phyloP scores from a whole-genome alignment of 1,140 invertebrate genomes.

The Pectinophora gossypiella region DNA sequence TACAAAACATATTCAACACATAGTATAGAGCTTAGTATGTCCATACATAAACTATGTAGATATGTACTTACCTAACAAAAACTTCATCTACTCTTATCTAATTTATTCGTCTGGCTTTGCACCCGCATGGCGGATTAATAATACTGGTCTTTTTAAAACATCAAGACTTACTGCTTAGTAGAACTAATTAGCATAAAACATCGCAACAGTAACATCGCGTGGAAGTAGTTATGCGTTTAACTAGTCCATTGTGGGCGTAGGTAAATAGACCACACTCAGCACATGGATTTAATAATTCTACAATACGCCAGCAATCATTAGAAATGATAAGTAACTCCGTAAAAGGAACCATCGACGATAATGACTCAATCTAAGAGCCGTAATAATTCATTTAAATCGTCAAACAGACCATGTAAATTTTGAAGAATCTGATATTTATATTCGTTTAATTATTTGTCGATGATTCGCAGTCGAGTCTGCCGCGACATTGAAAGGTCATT shows the following conservation, averaged over 20 bases:
- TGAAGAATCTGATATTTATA: constrained; percentile 13
- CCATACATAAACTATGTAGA: too few relatives aligned
- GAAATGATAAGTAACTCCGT: background rate
- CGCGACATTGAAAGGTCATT: constrained; percentile 66
- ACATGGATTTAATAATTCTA: background rate
- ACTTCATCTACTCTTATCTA: background rate
- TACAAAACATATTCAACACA: too few relatives aligned
- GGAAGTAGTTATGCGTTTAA: background rate
- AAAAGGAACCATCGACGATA: constrained; percentile 11
- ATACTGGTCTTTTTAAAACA: background rate
- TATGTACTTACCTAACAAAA: too few relatives aligned
- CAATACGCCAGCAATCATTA: background rate
- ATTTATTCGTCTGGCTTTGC: background rate
- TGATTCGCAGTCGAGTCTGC: constrained; percentile 35
- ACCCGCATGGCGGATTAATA: background rate
- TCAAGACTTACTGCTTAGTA: background rate
- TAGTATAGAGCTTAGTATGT: too few relatives aligned
- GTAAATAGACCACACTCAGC: background rate
- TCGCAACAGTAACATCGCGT: background rate
- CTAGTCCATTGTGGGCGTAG: background rate
- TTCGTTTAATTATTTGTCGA: constrained; percentile 40
- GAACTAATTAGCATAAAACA: constrained; percentile 1
- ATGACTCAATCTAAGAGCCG: constrained; percentile 19
- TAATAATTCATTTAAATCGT: constrained; percentile 25
- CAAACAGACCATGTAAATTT: constrained; percentile 23